Base-by-base conservation (phyloP, 2,888 invertebrate genomes). In the Hyppa rectilinea region DNA sequence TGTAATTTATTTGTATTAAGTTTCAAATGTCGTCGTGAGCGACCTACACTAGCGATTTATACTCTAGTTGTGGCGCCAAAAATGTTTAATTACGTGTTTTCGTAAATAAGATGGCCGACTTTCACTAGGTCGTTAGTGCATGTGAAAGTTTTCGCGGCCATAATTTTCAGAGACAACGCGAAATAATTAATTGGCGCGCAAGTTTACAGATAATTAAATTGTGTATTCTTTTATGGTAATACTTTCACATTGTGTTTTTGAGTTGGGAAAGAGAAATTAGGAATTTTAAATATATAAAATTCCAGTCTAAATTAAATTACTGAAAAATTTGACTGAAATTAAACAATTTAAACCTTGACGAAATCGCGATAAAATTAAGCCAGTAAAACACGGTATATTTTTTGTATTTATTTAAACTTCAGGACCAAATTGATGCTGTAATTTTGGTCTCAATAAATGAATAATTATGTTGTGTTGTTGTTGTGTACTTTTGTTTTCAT, bases 41-140 rank as follows among this genome's bases (percentile, higher is more conserved):
- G 81, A 69, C 78, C 80, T 67, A 85, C 84, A 74, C 82, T 78
- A 63, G 66, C 78, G 67, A 85, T 85, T 85, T 85, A 84, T 85
- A 79, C 66, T 75, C 75, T 74, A 84, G 78, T 75, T 78, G 75
- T 76, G 78, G 75, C 85, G 85, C 86, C 83, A 85, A 84, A 85
- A 82, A 77, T 82, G 58, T 78, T 77, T 69, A 84, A 83, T 81
- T 73, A 75, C 59, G 52, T 78, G 56, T 77, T 79, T 78, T 80
- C 53, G 69, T 67, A 72, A 80, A 82, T 71, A 78, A 76, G 64
- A 80, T 76, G 77, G 64, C 71, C 58, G 71, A 78, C 86, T 86
- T 86, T 86, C 86, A 80, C 87, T 78, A 56, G 66, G 72, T 73
- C 69, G 67, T 69, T 73, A 45, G 58, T 64, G 12, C 63, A 68